Evolutionary conservation across 2,888 invertebrate genomes (phyloP), one percentile per base, ranked within the genome.

Genomic region (Torymus tubicola): DNA sequence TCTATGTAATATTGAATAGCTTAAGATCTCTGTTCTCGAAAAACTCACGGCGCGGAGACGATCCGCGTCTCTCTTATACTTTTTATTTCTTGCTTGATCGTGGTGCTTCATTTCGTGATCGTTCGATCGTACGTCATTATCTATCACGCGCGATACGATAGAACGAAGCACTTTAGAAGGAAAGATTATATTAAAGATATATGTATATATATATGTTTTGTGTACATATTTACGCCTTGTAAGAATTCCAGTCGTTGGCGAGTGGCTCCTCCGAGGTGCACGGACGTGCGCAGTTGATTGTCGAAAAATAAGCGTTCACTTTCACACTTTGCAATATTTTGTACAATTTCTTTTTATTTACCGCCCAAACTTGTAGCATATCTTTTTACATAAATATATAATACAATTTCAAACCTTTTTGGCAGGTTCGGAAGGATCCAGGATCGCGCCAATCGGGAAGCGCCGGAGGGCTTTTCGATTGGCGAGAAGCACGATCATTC

Each of bases 61-160:
- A 52, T 55, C 71, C 53, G 31, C 42, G 42, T 42, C 42, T 42
- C 42, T 8, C 8, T 42, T 5, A 55, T 13, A 42, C 8, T 55
- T 63, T 16, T 58, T 60, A n/a, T 52, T 61, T 64, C 13, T 21
- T 50, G 24, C 5, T 24, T n/a, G 55, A 57, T n/a, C 60, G 58
- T 16, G 42, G 52, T 42, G 5, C 5, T 8, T 8, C 42, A 42
- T 42, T 42, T 42, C 8, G 42, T 42, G 42, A 55, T 80, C 76
- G 68, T 77, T 72, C 65, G 69, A 75, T 79, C 70, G 70, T 80
- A 69, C 75, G 70, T 70, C 79, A 79, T 76, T 52, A 64, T 74
- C 64, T 76, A 75, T 71, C 75, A 63, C 79, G 74, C 79, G 70
- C 63, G 57, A 80, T 70, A 75, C 65, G 70, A 80, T 16, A 21